These are phyloP conservation scores for Drosophila santomea DNA, from an alignment of 1,140 invertebrate species.

Conservation along the genomic window DNA sequence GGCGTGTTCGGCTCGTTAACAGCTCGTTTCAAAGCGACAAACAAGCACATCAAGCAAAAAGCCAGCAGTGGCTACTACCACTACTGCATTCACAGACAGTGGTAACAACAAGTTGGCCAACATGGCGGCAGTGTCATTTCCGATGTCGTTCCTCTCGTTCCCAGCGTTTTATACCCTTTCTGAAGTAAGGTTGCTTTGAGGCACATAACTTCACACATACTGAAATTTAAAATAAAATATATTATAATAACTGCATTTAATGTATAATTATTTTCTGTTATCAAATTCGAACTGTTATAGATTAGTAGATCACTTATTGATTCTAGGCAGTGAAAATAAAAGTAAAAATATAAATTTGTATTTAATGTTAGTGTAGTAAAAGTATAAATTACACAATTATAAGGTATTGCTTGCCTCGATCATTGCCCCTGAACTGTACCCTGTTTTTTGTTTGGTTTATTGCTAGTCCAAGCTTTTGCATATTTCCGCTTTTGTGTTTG, in stretches of 20 bases:
- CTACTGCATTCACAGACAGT: conserved; percentile 13
- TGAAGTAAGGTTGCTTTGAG: not conserved
- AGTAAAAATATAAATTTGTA: not conserved
- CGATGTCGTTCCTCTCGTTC: conserved; percentile 33
- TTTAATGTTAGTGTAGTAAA: not conserved
- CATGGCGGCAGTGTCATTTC: conserved; percentile 70
- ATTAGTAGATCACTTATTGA: too few species aligned
- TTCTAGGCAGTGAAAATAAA: too few species aligned
- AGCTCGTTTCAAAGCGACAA: conserved; percentile 39
- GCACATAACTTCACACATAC: too few species aligned
- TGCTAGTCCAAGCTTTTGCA: conserved; percentile 68
- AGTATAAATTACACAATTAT: too few species aligned
- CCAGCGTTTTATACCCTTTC: not conserved
- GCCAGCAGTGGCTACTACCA: conserved; percentile 20
- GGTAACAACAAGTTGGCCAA: conserved; percentile 50
- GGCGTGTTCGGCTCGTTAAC: conserved; percentile 61
- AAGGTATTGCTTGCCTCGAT: conserved; percentile 7
- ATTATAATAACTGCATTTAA: too few species aligned
- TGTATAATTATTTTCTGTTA: too few species aligned
- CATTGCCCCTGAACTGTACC: not conserved
- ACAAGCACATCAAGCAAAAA: conserved; percentile 26
- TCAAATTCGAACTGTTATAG: too few species aligned
- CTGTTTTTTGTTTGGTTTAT: conserved; percentile 17
- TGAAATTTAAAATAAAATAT: too few species aligned
- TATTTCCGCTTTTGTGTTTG: conserved; percentile 79